Conservation (phyloP, 2,113 vertebrate genomes). For the Bucco capensis region DNA sequence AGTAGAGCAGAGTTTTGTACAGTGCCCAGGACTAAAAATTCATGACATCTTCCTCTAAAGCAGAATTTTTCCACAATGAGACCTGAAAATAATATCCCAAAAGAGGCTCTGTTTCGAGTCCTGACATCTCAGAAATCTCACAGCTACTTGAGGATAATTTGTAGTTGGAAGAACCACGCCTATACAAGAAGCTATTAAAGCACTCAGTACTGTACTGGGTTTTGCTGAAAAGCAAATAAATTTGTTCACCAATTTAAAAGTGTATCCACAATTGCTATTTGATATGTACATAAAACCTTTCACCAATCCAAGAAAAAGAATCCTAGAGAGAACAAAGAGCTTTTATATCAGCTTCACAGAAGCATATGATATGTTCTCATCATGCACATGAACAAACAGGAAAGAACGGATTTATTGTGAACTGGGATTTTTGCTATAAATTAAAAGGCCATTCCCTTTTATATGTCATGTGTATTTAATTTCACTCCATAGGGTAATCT, state of each 20-base stretch:
- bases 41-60: not conserved
- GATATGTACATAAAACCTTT: conserved; percentile 31
- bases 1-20: not conserved
- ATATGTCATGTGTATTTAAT: conserved; percentile 72
- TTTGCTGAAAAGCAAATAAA: not conserved
- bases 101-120: not conserved
- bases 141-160: not conserved
- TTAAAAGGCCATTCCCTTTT: conserved; percentile 61
- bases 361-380: conserved; percentile 55
- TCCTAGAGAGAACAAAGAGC: conserved; percentile 45
- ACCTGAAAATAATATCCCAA: not conserved
- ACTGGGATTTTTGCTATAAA: conserved; percentile 59
- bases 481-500: conserved; percentile 65
- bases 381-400: conserved; percentile 62
- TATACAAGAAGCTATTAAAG: not conserved
- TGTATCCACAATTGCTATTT: not conserved
- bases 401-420: conserved; percentile 61
- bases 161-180: not conserved
- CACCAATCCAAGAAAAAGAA: conserved; percentile 2
- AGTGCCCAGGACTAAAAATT: not conserved
- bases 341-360: conserved; percentile 42
- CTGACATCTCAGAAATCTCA: not conserved
- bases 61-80: not conserved
- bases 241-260: conserved; percentile 4
- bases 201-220: not conserved